Conservation (phyloP, 2,113 vertebrate genomes). For the Eleginops maclovinus region DNA sequence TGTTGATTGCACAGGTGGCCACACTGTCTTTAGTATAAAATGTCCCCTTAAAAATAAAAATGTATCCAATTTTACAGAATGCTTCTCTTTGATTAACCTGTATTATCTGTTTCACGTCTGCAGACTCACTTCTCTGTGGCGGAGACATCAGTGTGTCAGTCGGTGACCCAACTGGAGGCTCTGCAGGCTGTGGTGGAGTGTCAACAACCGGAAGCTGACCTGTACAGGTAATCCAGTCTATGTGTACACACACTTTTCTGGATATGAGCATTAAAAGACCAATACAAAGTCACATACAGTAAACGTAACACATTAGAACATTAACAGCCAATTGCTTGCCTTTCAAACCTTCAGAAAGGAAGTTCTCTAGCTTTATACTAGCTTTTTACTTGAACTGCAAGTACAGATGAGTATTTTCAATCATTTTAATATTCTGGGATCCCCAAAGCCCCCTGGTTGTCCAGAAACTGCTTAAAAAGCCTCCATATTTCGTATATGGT, state of each 20-base stretch:
- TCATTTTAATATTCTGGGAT: neutral
- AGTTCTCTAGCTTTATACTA: neutral
- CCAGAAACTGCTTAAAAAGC: neutral
- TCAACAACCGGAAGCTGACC: constrained; percentile 95
- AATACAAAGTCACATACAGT: neutral
- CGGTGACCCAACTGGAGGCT: constrained; percentile 91
- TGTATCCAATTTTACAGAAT: neutral
- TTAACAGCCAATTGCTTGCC: neutral
- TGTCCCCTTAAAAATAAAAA: neutral
- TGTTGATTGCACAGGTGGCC: neutral
- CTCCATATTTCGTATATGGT: neutral
- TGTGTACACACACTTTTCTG: neutral
- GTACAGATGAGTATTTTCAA: neutral
- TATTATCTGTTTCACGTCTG: constrained; percentile 1
- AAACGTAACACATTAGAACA: neutral
- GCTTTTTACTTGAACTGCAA: neutral
- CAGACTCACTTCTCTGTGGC: constrained; percentile 93
- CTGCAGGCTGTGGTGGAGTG: constrained; percentile 95
- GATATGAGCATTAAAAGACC: neutral
- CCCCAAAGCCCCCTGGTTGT: neutral
- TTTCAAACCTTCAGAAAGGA: neutral
- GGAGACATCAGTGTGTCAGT: constrained; percentile 94
- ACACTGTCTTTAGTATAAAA: neutral
- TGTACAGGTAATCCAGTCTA: constrained; percentile 89
- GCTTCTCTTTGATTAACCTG: neutral